Base-by-base conservation (phyloP, 2,888 invertebrate species). In the Macrosiphum euphorbiae region DNA sequence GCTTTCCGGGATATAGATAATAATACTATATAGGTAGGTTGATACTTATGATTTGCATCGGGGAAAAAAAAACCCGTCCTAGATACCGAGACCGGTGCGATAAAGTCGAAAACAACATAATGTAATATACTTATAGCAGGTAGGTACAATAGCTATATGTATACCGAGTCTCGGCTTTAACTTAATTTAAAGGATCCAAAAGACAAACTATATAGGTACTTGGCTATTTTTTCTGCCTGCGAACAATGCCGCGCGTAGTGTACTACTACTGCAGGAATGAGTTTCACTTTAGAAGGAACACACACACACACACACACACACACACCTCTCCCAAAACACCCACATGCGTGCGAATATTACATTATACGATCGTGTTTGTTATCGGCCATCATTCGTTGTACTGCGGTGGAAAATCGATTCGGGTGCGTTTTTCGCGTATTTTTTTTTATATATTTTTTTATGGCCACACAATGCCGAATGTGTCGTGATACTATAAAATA, bases 301-400 rank as follows among this genome's bases (percentile, higher is more conserved):
- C 35, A 78, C 78, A 7, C 78, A 7, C 78, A 11, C 61, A n/a
- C 67, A n/a, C 61, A 58, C 58, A 41, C 41, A 41, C 41, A 41
- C 10, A 61, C 61, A 67, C 67, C 4, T n/a, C 67, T 5, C 10
- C 35, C 20, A 7, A 35, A 10, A 26, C 58, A 78, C 35, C 20
- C 78, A 35, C n/a, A 35, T 78, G 78, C 78, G 35, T 78, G 78
- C 78, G 78, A 78, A 78, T 78, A 78, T 78, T 78, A 78, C 78
- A 78, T 78, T 78, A 78, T 78, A 8, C 78, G 78, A 78, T 35
- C 78, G 78, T 78, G 78, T 78, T 78, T 78, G 78, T 78, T 78
- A 78, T 78, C 78, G 78, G 78, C 78, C 78, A 78, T 78, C 78
- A 20, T 78, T 67, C 67, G 67, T 35, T 7, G 35, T 78, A 35